Evolutionary conservation across 1,140 invertebrate genomes (phyloP), one percentile per base, ranked within the genome.

Genomic region (Trichonephila inaurata): DNA sequence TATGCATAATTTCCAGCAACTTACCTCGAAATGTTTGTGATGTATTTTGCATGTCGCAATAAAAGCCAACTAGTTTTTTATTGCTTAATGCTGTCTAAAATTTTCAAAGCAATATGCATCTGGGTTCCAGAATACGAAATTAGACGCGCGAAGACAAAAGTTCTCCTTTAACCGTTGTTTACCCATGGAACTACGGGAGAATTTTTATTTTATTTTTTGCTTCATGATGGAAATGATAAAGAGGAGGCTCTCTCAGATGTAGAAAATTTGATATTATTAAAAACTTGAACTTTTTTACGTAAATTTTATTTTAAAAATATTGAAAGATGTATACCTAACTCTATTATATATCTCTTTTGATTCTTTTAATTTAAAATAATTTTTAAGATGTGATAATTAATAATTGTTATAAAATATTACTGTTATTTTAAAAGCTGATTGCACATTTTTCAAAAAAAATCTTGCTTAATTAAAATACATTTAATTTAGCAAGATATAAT

Each of bases 41-140:
- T 93, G 92, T 93, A 93, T 93, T 93, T 93, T 93, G 92, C 92
- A 93, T 93, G 92, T 93, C 92, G 92, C 44, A 93, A 88, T 89
- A 93, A 93, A 89, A 93, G 44, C 62, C 77, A 44, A 51, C 51
- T 77, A 44, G 81, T 72, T 93, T 93, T 93, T 92, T 87, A 72
- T 93, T 64, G 33, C 51, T 93, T 33, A 62, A 72, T 93, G 69
- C 86, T 82, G 61, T 88, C 40, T 64, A 33, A 93, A 58, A 87
- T 77, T 40, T 93, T 64, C 92, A 44, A 88, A 61, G n/a, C 69
- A 64, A 88, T 89, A 93, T 88, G 85, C 92, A 93, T 93, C 92
- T 93, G 92, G 92, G 92, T 93, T 93, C 92, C 24, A 93, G 92
- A 93, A 93, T 93, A 89, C 69, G 87, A 89, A 88, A 93, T 93